Base-by-base conservation (phyloP, 1,140 invertebrate genomes). In the Apis florea region DNA sequence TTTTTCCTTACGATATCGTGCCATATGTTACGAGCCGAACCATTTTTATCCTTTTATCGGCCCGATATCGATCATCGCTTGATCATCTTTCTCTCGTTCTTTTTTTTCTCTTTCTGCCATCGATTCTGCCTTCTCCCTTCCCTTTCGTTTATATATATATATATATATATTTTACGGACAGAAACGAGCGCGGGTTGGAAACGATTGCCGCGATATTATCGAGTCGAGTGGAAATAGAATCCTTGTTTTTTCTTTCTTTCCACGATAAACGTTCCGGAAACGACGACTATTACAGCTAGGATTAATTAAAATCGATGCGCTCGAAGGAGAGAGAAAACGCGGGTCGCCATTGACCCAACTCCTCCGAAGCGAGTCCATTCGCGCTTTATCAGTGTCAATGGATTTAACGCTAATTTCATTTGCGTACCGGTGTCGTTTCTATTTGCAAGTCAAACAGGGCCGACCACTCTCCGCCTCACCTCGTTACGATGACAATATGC, bases 51-150 rank as follows among this genome's bases (percentile, higher is more conserved):
- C 47, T 49, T 84, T n/a, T n/a, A n/a, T n/a, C n/a, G n/a, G 24
- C 19, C 56, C 61, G 24, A 53, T 67, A 84, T 84, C 71, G 69
- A 85, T 75, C 84, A 84, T 80, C 21, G 66, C 47, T 71, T 61
- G 31, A 21, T 79, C 24, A 63, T 51, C 58, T 63, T 54, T 59
- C 53, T 75, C n/a, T 19, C 17, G n/a, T 61, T 15, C 21, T 21
- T 17, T 21, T 66, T 40, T 61, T 61, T 26, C 10, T 4, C 5
- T 61, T 1, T 17, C 19, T 59, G 40, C 68, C 19, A 82, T 15
- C n/a, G 70, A 74, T 64, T 75, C n/a, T 17, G 66, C 21, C 24
- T 17, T 31, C 26, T 58, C 63, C 12, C n/a, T n/a, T 66, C 47
- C 31, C 21, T 58, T 59, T 26, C 63, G 1, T 58, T 19, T 40